Base-by-base conservation (phyloP, 2,113 vertebrate genomes). In the Ceratotherium simum region DNA sequence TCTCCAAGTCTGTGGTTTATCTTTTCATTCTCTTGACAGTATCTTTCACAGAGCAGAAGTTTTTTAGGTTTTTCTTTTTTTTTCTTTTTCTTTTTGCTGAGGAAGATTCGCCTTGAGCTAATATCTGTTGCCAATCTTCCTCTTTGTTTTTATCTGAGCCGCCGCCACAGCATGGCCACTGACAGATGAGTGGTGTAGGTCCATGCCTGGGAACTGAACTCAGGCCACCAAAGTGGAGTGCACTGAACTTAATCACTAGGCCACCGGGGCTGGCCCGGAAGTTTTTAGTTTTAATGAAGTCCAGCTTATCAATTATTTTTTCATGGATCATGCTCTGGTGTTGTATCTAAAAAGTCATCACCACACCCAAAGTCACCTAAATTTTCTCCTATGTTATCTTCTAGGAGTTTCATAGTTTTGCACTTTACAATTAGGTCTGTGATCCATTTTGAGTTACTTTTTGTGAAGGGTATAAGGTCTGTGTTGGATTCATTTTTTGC, bases 11-110 rank as follows among this genome's bases (percentile, higher is more conserved):
- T 67, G 12, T 79, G 81, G 39, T 36, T 81, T 94, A 23, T 88
- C 84, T 84, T 86, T 46, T 65, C 36, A 64, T 70, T 88, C 11
- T 64, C 20, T 91, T 80, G 31, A 58, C 4, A 58, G 36, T 64
- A 23, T 78, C 21, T 82, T 92, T 83, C 46, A 65, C 29, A 95
- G 27, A 90, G 14, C 67, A 91, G 33, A 46, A 46, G 20, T 46
- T 82, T 82, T 89, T 93, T 90, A 42, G 42, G 33, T 95, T 95
- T 84, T 46, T 82, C 84, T 90, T 90, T 54, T 13, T 54, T n/a
- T n/a, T n/a, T n/a, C n/a, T 95, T 95, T 84, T 46, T 82, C 51
- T 54, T 54, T 54, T 54, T 54, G 51, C 51, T 54, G 51, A 54
- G 51, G 51, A 54, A 54, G 51, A 54, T 54, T 54, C 4, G 51